Conservation (phyloP, 2,888 invertebrate genomes). For the Horisme vitalbata region DNA sequence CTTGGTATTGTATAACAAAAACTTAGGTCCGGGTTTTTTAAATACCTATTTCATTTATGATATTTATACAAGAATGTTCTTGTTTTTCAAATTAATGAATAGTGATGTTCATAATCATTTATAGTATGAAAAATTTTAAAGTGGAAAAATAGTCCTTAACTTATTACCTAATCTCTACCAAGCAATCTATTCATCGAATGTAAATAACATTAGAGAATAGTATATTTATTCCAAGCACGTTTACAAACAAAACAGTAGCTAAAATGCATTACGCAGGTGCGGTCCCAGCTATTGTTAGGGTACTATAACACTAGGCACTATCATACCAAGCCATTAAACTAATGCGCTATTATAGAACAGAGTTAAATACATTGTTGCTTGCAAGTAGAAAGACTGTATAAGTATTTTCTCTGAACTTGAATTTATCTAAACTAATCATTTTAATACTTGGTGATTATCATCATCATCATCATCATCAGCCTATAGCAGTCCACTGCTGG, state of each 20-base stretch:
- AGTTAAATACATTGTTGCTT: constrained; percentile 54
- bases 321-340: constrained; percentile 59
- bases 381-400: background rate
- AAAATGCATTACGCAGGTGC: constrained; percentile 49
- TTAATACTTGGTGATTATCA: constrained; percentile 4
- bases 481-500: too few species aligned
- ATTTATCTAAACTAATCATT: background rate
- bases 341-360: constrained; percentile 60
- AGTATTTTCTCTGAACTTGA: constrained; percentile 3
- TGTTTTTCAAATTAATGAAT: too few species aligned
- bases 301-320: constrained; percentile 32
- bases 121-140: too few species aligned
- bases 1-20: too few species aligned
- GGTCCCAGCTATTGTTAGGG: constrained; percentile 20
- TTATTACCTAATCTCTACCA: too few species aligned
- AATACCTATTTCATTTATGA: too few species aligned
- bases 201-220: background rate
- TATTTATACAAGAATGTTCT: too few species aligned
- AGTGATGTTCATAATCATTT: too few species aligned
- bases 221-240: background rate
- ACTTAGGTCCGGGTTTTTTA: too few species aligned
- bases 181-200: too few species aligned
- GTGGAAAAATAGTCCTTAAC: too few species aligned
- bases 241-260: background rate
- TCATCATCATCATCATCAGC: too few species aligned